Base-by-base conservation (phyloP, 2,797 vertebrate species). In the Bryconaethiops microstoma region DNA sequence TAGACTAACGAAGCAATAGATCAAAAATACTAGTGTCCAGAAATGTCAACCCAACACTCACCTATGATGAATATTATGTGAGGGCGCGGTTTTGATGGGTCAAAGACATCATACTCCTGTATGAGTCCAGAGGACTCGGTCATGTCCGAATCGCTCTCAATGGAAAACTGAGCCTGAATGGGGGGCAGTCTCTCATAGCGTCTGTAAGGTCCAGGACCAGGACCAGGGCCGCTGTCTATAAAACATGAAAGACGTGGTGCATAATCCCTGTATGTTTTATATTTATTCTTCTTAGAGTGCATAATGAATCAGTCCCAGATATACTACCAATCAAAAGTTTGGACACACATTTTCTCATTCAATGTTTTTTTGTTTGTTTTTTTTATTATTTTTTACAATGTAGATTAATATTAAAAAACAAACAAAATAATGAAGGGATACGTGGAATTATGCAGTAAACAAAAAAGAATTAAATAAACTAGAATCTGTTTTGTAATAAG, bases 111-210 rank as follows among this genome's bases (percentile, higher is more conserved):
- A 35, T 92, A 93, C 75, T 93, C 92, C 78, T 93, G 92, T 74
- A 93, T 92, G 7, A 93, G 87, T 4, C 91, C 92, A 1, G 90
- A 87, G 35, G 89, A 90, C 78, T 93, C 92, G 0, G 92, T 93
- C 92, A 93, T 92, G 63, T 92, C 92, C 0, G 91, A 91, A 84
- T 93, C 92, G 12, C 92, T 93, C 78, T 93, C 92, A 23, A 93
- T 93, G 59, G 92, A 93, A 79, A 91, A 92, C 80, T 93, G 92
- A 55, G 89, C 91, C 82, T 92, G 88, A 77, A 92, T 89, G 0
- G 89, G 89, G 8, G 90, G 90, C 29, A 92, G 83, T 0, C 89
- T 85, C 1, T 89, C 90, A 65, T 88, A 90, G 40, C 85, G 85
- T 6, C 81, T 45, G 69, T 88, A 89, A 3, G 87, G 86, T 0